Conservation (phyloP, 2,797 vertebrate species). For the Margarornis squamiger region DNA sequence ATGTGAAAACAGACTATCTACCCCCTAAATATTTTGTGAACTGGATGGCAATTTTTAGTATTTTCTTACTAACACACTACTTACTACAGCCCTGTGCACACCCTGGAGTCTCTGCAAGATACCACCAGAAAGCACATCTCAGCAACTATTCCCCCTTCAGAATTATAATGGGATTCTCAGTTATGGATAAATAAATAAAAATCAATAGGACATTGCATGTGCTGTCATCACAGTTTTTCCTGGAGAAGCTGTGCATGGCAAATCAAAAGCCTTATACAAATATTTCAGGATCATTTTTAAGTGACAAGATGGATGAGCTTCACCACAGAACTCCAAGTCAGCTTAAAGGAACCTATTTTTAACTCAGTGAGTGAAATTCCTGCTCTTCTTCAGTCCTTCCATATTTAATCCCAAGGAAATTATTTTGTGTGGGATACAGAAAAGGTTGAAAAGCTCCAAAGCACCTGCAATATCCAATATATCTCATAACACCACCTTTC, state of each 20-base stretch:
- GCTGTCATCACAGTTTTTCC: not conserved
- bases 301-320: constrained; percentile 20
- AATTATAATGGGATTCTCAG: not conserved
- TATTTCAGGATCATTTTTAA: not conserved
- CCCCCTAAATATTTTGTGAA: not conserved
- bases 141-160: not conserved
- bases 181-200: not conserved
- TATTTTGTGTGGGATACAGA: not conserved
- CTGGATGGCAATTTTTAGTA: not conserved
- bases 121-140: not conserved
- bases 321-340: constrained; percentile 16
- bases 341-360: constrained; percentile 31
- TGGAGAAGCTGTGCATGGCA: not conserved
- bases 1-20: not conserved
- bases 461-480: not conserved
- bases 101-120: not conserved
- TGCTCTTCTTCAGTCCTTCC: not conserved
- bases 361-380: not conserved
- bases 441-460: not conserved
- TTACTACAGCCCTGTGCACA: not conserved
- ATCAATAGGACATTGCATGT: not conserved
- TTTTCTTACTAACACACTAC: not conserved
- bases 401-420: not conserved
- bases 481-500: not conserved
- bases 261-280: not conserved